Evolutionary conservation across 92 coral and sea anemone species (phyloP).

Genomic region (Actinernus sp.): DNA sequence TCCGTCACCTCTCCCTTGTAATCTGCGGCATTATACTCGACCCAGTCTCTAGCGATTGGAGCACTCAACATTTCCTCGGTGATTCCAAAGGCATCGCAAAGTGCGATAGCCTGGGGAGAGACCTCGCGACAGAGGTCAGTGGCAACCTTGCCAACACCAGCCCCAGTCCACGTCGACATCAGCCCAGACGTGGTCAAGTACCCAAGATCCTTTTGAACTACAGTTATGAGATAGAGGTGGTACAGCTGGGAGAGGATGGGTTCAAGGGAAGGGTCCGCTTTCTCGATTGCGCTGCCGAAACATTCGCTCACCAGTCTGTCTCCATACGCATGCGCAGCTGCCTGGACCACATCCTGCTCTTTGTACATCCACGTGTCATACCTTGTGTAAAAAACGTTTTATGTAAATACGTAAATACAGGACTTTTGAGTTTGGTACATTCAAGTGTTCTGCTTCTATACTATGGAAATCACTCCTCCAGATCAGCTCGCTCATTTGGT

Average conservation of each 20-base stretch:
- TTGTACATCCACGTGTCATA: constrained; percentile 87
- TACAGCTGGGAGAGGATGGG: constrained; percentile 66
- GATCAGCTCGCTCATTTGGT: too few species aligned
- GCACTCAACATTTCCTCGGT: constrained; percentile 79
- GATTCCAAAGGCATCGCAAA: constrained; percentile 83
- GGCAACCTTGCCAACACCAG: constrained; percentile 65
- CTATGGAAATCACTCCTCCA: too few species aligned
- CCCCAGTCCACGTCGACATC: constrained; percentile 63
- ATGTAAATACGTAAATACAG: too few species aligned
- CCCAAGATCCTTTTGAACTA: constrained; percentile 72
- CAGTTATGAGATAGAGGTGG: constrained; percentile 67
- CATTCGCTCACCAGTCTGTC: constrained; percentile 80
- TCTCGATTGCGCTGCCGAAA: constrained; percentile 54
- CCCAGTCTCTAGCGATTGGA: constrained; percentile 91
- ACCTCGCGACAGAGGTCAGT: constrained; percentile 80
- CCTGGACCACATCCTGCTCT: constrained; percentile 78
- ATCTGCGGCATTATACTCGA: constrained; percentile 77
- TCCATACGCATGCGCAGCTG: constrained; percentile 81
- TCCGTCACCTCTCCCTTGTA: constrained; percentile 73
- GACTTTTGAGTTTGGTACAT: too few species aligned
- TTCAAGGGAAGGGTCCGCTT: constrained; percentile 64
- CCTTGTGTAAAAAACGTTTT: too few species aligned
- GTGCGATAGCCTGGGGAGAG: constrained; percentile 83
- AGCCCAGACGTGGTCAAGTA: constrained; percentile 66
- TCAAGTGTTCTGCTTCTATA: too few species aligned